phyloP scores from a whole-genome alignment of 1,140 invertebrate species.

The Heliothis virescens region DNA sequence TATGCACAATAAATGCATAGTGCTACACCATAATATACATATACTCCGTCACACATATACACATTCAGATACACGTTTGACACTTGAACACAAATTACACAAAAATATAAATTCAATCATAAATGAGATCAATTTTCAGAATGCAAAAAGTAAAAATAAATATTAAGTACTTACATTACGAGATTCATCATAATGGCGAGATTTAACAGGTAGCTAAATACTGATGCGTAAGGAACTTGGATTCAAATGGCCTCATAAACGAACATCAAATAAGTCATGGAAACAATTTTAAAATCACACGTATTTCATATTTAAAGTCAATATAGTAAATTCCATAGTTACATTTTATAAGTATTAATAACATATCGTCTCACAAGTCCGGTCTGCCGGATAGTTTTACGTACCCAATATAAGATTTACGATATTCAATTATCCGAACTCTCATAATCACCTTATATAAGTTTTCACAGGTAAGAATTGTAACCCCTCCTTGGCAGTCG shows the following conservation, averaged over 20 bases:
- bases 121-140: constrained; percentile 65
- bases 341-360: constrained; percentile 17
- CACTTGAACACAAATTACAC: constrained; percentile 47
- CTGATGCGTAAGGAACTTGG: constrained; percentile 64
- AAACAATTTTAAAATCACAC: constrained; percentile 50
- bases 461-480: too few species aligned
- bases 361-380: background rate
- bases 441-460: background rate
- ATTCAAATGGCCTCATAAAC: constrained; percentile 54
- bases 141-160: constrained; percentile 55
- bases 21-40: constrained; percentile 37
- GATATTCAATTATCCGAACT: constrained; percentile 20
- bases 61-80: constrained; percentile 47
- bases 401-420: constrained; percentile 28
- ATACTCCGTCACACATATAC: constrained; percentile 43
- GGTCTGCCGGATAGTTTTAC: constrained; percentile 1
- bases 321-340: constrained; percentile 44
- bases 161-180: constrained; percentile 61
- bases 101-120: constrained; percentile 51
- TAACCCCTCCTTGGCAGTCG: too few species aligned
- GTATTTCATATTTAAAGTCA: constrained; percentile 32
- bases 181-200: constrained; percentile 66
- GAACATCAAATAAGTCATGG: constrained; percentile 25
- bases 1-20: constrained; percentile 48
- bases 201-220: constrained; percentile 59